Conservation (phyloP, 2,113 vertebrate species). For the Lepisosteus osseus region DNA sequence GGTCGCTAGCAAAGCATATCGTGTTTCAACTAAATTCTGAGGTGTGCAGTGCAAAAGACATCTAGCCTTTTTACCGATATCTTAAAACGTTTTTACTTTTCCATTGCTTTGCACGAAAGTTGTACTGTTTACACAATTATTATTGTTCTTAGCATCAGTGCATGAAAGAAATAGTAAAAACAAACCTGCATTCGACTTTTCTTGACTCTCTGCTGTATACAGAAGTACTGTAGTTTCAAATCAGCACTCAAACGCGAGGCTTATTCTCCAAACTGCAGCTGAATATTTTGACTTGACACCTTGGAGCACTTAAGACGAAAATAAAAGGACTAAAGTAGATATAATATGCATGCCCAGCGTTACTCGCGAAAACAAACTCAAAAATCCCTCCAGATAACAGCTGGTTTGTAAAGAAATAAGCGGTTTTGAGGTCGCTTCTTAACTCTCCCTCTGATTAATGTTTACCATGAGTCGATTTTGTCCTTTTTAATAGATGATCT, state of each 20-base stretch:
- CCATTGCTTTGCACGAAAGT: no score
- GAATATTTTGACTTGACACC: conserved; percentile 27
- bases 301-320: not conserved
- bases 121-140: no score
- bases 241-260: conserved; percentile 20
- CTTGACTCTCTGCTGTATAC: conserved; percentile 30
- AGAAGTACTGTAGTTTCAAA: conserved; percentile 24
- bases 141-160: no score
- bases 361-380: conserved; percentile 44
- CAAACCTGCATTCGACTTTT: conserved; percentile 63
- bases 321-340: not conserved
- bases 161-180: conserved; percentile 19
- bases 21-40: no score
- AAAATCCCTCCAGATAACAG: conserved; percentile 25
- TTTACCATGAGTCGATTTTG: conserved; percentile 27
- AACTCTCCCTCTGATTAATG: conserved; percentile 54
- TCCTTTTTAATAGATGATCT: conserved; percentile 31
- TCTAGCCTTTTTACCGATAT: no score
- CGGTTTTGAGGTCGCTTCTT: conserved; percentile 42
- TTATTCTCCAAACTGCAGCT: conserved; percentile 49
- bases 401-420: not conserved
- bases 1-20: no score
- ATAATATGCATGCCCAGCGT: conserved; percentile 30
- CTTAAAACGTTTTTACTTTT: no score
- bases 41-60: no score